Percentiles rank a stretch among this genome's conserved stretches.
Evolutionary conservation across 2,113 vertebrate species (phyloP).

Genomic region (Boulengeromyrus knoepffleri): DNA sequence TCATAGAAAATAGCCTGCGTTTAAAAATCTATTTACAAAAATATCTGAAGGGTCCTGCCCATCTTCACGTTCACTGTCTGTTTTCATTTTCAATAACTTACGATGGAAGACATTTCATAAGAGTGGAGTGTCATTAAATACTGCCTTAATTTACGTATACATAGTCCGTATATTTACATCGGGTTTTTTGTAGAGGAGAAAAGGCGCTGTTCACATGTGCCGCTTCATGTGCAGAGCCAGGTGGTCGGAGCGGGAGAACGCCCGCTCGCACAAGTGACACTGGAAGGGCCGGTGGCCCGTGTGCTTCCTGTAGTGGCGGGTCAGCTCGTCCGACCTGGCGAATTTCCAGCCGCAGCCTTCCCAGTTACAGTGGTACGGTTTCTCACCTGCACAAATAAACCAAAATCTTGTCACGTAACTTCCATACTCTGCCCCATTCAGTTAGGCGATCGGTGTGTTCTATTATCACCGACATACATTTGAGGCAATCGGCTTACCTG

Average conservation of each 20-base stretch:
- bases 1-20: constrained; percentile 30
- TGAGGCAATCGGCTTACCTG: constrained; percentile 55
- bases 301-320: constrained; percentile 86
- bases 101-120: constrained; percentile 23
- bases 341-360: constrained; percentile 88
- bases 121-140: constrained; percentile 54
- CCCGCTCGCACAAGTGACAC: constrained; percentile 81
- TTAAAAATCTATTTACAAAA: constrained; percentile 48
- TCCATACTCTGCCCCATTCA: not conserved
- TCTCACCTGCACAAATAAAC: constrained; percentile 61
- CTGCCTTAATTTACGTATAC: constrained; percentile 60
- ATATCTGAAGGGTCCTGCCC: constrained; percentile 58
- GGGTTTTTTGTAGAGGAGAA: constrained; percentile 14
- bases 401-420: not conserved
- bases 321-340: constrained; percentile 77
- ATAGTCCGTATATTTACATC: not conserved
- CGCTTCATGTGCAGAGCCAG: constrained; percentile 92
- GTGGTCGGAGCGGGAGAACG: constrained; percentile 84
- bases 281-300: constrained; percentile 82
- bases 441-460: not conserved
- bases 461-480: not conserved
- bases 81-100: constrained; percentile 49
- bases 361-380: constrained; percentile 86
- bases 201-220: constrained; percentile 65
- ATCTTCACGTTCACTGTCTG: constrained; percentile 13